Conservation (phyloP, 2,888 invertebrate species). For the Ferdinandea cuprea region DNA sequence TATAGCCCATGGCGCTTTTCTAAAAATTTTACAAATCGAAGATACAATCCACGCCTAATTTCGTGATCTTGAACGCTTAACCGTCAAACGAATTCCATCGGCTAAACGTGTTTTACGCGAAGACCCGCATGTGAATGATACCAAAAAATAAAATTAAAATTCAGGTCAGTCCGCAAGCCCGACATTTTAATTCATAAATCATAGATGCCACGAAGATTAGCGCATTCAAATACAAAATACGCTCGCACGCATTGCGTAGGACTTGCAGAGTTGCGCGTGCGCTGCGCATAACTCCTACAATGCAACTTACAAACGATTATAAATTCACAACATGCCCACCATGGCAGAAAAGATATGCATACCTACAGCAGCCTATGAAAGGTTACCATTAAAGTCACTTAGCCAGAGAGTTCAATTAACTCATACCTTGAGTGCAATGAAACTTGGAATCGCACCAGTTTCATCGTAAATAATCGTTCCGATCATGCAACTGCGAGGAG, state of each 20-base stretch:
- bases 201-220: constrained; percentile 10
- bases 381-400: constrained; percentile 45
- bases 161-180: constrained; percentile 30
- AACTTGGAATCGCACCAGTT: constrained; percentile 54
- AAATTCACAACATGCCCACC: constrained; percentile 42
- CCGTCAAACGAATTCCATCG: constrained; percentile 20
- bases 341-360: constrained; percentile 36
- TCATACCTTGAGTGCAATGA: constrained; percentile 42
- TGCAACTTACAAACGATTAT: not conserved
- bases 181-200: constrained; percentile 48
- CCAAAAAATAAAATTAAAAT: constrained; percentile 22
- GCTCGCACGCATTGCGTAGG: constrained; percentile 17
- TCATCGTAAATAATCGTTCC: constrained; percentile 45
- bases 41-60: constrained; percentile 16
- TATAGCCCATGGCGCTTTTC: too few relatives aligned
- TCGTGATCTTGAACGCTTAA: constrained; percentile 38
- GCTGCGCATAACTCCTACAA: not conserved
- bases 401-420: constrained; percentile 65
- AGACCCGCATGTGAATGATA: not conserved
- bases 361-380: not conserved
- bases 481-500: constrained; percentile 53
- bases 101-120: constrained; percentile 13
- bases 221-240: not conserved
- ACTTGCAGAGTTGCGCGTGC: constrained; percentile 3
- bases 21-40: too few relatives aligned